phyloP scores from a whole-genome alignment of 2,888 invertebrate species.

The Tachina fera region DNA sequence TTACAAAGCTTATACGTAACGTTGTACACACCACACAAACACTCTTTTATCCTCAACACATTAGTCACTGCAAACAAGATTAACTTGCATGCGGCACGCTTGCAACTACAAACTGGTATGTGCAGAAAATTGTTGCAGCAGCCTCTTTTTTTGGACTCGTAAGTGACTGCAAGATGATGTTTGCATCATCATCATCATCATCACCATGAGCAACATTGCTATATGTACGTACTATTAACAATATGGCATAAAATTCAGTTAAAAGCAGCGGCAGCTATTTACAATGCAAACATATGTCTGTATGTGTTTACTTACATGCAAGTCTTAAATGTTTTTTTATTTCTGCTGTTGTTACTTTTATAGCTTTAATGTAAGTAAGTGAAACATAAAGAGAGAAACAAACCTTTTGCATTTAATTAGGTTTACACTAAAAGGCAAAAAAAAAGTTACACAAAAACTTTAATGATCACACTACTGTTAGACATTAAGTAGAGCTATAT shows the following conservation, averaged over 20 bases:
- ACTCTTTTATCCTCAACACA: neutral
- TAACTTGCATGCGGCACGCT: slow-evolving; percentile 53
- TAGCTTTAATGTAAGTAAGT: neutral
- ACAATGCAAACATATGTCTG: neutral
- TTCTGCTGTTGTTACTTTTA: neutral
- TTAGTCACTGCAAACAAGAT: slow-evolving; percentile 11
- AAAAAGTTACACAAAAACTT: neutral
- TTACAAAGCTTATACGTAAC: slow-evolving; percentile 6
- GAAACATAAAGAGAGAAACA: neutral
- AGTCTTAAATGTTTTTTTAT: slow-evolving; percentile 18
- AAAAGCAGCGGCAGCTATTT: neutral
- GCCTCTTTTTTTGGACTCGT: slow-evolving; percentile 26
- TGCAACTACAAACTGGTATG: slow-evolving; percentile 41
- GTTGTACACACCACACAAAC: neutral
- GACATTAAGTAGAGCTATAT: too few relatives aligned
- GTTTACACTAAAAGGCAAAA: neutral
- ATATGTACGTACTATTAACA: neutral
- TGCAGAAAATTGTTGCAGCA: slow-evolving; percentile 40
- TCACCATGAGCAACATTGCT: neutral
- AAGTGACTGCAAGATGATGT: slow-evolving; percentile 1
- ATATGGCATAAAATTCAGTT: slow-evolving; percentile 9
- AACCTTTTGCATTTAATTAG: neutral
- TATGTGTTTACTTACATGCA: neutral
- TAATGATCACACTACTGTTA: neutral
- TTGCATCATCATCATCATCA: slow-evolving; percentile 1